A percentile compares a stretch with the other conserved stretches of the same genome.
phyloP scores from a whole-genome alignment of 2,888 invertebrate species.

The Hypena proboscidalis region DNA sequence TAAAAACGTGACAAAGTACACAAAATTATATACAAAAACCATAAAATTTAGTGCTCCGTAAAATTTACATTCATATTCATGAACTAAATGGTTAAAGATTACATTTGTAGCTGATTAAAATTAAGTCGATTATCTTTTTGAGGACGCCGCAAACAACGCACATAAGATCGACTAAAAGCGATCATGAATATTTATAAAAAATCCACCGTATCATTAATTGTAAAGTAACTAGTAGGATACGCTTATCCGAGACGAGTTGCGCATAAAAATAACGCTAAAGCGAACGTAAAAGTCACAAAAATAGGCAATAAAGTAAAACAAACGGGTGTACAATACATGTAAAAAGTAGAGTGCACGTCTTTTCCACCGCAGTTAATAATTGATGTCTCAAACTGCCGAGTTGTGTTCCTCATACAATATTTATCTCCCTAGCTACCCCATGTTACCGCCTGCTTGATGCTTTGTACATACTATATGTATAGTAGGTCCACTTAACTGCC shows the following conservation, averaged over 20 bases:
- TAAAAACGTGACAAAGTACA: constrained; percentile 13
- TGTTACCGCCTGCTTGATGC: constrained; percentile 77
- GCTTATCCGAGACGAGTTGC: constrained; percentile 40
- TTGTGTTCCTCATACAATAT: constrained; percentile 84
- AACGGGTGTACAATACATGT: constrained; percentile 74
- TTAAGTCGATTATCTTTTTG: not conserved
- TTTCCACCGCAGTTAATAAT: constrained; percentile 80
- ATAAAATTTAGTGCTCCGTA: constrained; percentile 19
- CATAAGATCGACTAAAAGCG: constrained; percentile 17
- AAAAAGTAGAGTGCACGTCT: constrained; percentile 73
- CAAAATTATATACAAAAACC: constrained; percentile 13
- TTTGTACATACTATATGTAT: constrained; percentile 51
- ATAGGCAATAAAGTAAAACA: constrained; percentile 74
- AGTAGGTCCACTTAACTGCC: constrained; percentile 51
- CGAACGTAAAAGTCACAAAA: constrained; percentile 72
- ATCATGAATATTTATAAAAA: constrained; percentile 20
- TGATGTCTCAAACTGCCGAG: constrained; percentile 83
- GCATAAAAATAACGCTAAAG: constrained; percentile 71
- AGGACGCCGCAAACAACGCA: not conserved
- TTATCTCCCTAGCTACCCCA: constrained; percentile 73
- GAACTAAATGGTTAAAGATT: constrained; percentile 8
- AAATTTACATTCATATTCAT: constrained; percentile 22
- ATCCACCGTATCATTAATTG: constrained; percentile 33
- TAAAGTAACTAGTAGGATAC: constrained; percentile 41
- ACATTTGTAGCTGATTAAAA: constrained; percentile 3